A percentile compares a stretch with the other conserved stretches of the same genome.
These are phyloP conservation scores for Caenorhabditis sulstoni DNA, from an alignment of 2,888 invertebrate genomes.

Conservation along the genomic window DNA sequence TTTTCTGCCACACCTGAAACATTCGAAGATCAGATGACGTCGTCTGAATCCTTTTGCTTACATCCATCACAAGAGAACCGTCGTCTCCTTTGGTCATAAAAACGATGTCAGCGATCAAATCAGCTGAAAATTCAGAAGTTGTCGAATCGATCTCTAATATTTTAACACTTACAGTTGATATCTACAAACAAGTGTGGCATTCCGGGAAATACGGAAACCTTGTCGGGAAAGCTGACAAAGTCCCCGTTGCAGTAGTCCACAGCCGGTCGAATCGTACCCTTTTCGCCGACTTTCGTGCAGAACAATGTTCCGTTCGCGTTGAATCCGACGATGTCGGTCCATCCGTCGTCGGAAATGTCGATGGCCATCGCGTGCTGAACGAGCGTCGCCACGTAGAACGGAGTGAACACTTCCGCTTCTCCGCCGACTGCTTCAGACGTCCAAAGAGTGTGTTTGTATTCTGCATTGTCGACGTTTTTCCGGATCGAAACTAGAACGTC, in stretches of 20 bases:
- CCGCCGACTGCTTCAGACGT: slow-evolving; percentile 11
- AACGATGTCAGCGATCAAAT: slow-evolving; percentile 75
- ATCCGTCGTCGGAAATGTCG: slow-evolving; percentile 77
- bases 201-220: slow-evolving; percentile 46
- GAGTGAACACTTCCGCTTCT: slow-evolving; percentile 27
- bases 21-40: neutral
- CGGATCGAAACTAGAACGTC: slow-evolving; percentile 72
- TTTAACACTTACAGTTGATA: slow-evolving; percentile 56
- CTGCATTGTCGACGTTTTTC: neutral
- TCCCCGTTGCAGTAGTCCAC: slow-evolving; percentile 35
- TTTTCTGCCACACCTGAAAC: slow-evolving; percentile 47
- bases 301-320: slow-evolving; percentile 59
- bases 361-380: slow-evolving; percentile 66
- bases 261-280: slow-evolving; percentile 19
- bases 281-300: slow-evolving; percentile 37
- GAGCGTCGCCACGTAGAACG: slow-evolving; percentile 38
- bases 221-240: slow-evolving; percentile 40
- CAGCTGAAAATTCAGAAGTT: slow-evolving; percentile 45
- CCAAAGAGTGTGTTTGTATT: slow-evolving; percentile 58
- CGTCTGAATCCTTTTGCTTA: too few species aligned
- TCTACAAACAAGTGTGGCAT: slow-evolving; percentile 68
- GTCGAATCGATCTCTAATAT: neutral
- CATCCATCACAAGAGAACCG: slow-evolving; percentile 41
- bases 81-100: slow-evolving; percentile 67
- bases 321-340: slow-evolving; percentile 77